A percentile compares a stretch with the other conserved stretches of the same genome.
Conservation (phyloP, 2,888 invertebrate genomes). For the Tridacna crocea region DNA sequence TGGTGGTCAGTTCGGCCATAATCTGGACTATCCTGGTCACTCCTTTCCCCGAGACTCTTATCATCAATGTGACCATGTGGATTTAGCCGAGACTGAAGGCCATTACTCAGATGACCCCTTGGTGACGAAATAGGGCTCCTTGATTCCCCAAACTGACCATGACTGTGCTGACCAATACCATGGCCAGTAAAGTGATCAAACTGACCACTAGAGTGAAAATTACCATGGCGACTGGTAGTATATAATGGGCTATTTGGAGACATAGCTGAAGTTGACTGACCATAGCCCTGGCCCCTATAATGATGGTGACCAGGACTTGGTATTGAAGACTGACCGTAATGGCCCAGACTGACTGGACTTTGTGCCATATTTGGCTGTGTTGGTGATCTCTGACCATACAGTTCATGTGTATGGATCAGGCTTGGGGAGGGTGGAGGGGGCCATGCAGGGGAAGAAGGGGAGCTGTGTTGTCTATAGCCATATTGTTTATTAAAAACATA, state of each 20-base stretch:
- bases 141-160: not conserved
- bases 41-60: constrained; percentile 16
- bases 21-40: constrained; percentile 10
- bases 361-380: not conserved
- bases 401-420: constrained; percentile 42
- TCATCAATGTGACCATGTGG: not conserved
- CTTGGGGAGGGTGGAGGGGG: constrained; percentile 45
- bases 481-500: constrained; percentile 50
- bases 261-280: not conserved
- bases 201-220: not conserved
- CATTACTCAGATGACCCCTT: constrained; percentile 5
- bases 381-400: constrained; percentile 7
- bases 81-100: constrained; percentile 10
- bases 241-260: not conserved
- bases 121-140: not conserved
- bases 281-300: constrained; percentile 1
- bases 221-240: not conserved
- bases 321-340: not conserved
- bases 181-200: not conserved
- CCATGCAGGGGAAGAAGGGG: constrained; percentile 18
- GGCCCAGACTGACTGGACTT: constrained; percentile 22
- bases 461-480: constrained; percentile 1
- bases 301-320: constrained; percentile 25
- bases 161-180: not conserved
- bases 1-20: constrained; percentile 38